A percentile compares a stretch with the other conserved stretches of the same genome.
These are phyloP conservation scores for Panopea generosa DNA, from an alignment of 2,888 invertebrate genomes.

Conservation along the genomic window DNA sequence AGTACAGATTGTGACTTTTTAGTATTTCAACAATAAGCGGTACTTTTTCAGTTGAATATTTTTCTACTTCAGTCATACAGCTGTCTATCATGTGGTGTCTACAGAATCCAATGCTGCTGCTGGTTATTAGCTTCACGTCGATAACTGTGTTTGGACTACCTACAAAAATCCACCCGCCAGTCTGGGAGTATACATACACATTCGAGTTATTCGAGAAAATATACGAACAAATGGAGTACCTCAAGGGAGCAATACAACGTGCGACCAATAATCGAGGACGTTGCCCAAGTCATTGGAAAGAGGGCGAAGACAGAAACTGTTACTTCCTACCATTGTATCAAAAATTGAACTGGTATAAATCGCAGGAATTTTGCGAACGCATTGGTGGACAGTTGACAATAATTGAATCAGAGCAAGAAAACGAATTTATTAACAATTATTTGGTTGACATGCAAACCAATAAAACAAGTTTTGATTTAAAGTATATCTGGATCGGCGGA, in stretches of 20 bases:
- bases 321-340: constrained; percentile 24
- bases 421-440: constrained; percentile 3
- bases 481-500: constrained; percentile 32
- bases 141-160: too few relatives aligned
- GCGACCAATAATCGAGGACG: background rate
- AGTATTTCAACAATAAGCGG: too few relatives aligned
- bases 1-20: too few relatives aligned
- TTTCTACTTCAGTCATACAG: too few relatives aligned
- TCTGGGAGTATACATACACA: constrained; percentile 46
- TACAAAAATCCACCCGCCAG: constrained; percentile 16
- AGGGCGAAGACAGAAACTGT: constrained; percentile 12
- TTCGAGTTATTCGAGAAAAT: constrained; percentile 44
- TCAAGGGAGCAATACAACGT: constrained; percentile 4
- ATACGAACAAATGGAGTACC: constrained; percentile 3
- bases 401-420: constrained; percentile 14
- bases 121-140: too few relatives aligned
- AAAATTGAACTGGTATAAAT: constrained; percentile 26
- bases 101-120: too few relatives aligned
- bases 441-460: background rate
- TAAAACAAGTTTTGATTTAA: background rate
- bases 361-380: constrained; percentile 35
- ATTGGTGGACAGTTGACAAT: constrained; percentile 36
- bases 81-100: too few relatives aligned
- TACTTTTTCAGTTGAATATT: too few relatives aligned
- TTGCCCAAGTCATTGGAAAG: constrained; percentile 30